A percentile compares a stretch with the other conserved stretches of the same genome.
Evolutionary conservation across 2,113 vertebrate species (phyloP).

Genomic region (Sander lucioperca): DNA sequence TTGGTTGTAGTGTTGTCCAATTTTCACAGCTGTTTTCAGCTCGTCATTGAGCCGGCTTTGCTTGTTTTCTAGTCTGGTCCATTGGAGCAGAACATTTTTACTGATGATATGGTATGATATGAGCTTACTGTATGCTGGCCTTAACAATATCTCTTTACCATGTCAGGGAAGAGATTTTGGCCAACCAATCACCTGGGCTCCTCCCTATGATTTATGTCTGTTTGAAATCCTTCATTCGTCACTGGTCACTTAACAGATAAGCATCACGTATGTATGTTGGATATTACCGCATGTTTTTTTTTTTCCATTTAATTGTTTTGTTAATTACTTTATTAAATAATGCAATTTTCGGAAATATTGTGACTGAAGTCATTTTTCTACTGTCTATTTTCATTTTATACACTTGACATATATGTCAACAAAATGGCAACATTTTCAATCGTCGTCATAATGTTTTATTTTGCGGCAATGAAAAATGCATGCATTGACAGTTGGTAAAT

Average conservation of each 20-base stretch:
- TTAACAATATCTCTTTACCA: constrained; percentile 8
- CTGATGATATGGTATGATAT: constrained; percentile 55
- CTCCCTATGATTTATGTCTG: constrained; percentile 38
- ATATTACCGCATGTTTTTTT: constrained; percentile 76
- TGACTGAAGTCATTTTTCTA: background rate
- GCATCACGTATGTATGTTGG: constrained; percentile 67
- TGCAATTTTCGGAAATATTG: constrained; percentile 57
- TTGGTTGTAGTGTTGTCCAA: constrained; percentile 58
- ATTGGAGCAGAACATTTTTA: constrained; percentile 58
- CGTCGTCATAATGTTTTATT: background rate
- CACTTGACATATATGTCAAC: background rate
- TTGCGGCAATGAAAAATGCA: background rate
- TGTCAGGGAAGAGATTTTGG: constrained; percentile 31
- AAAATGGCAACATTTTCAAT: background rate
- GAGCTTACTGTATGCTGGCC: constrained; percentile 54
- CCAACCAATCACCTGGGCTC: constrained; percentile 15
- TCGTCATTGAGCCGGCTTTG: constrained; percentile 66
- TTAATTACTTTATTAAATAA: constrained; percentile 77
- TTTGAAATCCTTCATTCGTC: constrained; percentile 46
- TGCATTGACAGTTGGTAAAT: background rate
- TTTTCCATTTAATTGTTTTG: constrained; percentile 43
- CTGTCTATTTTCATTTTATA: no score
- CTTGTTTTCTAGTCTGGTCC: constrained; percentile 63
- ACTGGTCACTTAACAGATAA: constrained; percentile 60
- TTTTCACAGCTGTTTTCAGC: constrained; percentile 44